These are phyloP conservation scores for Acipenser ruthenus DNA, from an alignment of 2,797 vertebrate species.

Conservation along the genomic window DNA sequence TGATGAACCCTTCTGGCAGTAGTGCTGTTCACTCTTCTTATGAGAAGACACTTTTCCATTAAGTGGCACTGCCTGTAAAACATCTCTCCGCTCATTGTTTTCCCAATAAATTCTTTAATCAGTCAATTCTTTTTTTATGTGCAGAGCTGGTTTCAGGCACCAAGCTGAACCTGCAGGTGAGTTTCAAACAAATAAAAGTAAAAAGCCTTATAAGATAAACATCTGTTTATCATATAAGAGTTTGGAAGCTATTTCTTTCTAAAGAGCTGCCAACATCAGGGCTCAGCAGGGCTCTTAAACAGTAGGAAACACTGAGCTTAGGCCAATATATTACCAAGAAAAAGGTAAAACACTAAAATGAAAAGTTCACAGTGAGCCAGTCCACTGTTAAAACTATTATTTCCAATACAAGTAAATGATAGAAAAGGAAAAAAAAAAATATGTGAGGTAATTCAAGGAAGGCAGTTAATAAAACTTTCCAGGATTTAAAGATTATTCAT, in stretches of 20 bases:
- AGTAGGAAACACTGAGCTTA: constrained; percentile 2
- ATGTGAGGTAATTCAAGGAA: not conserved
- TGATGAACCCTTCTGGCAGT: not conserved
- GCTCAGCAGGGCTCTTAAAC: constrained; percentile 2
- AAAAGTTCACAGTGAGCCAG: not conserved
- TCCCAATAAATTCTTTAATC: not conserved
- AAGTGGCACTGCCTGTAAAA: not conserved
- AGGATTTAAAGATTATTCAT: not conserved
- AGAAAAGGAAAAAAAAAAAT: not conserved
- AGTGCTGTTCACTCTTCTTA: not conserved
- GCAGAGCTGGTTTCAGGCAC: not conserved
- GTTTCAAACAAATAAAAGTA: constrained; percentile 10
- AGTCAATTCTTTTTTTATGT: constrained; percentile 8
- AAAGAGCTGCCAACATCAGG: not conserved
- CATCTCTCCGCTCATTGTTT: not conserved
- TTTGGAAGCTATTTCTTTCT: constrained; percentile 9
- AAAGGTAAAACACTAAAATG: not conserved
- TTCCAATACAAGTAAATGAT: too few species aligned
- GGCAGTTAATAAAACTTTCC: constrained; percentile 1
- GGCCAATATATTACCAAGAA: constrained; percentile 2
- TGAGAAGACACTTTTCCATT: not conserved
- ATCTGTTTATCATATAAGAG: constrained; percentile 12
- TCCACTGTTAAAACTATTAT: constrained; percentile 6
- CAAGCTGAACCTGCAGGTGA: constrained; percentile 9
- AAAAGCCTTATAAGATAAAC: constrained; percentile 2